Conservation (phyloP, 2,888 invertebrate species). For the Cynaeus angustus region DNA sequence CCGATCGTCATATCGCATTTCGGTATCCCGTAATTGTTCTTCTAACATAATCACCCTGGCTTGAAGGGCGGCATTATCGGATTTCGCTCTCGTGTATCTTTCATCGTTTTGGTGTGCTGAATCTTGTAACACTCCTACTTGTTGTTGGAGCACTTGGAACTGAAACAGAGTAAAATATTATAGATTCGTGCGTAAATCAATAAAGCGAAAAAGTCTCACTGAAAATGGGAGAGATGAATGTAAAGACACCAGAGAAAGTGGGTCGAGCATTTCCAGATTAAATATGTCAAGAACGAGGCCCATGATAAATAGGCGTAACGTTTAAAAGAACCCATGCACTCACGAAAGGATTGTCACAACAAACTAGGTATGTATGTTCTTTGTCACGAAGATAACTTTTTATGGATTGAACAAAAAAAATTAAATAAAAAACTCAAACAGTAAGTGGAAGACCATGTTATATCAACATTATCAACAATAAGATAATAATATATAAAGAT, state of each 20-base stretch:
- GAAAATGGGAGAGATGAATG: neutral
- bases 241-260: constrained; percentile 2
- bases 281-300: constrained; percentile 3
- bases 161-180: constrained; percentile 69
- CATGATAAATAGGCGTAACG: neutral
- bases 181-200: constrained; percentile 19
- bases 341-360: no score
- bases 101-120: constrained; percentile 91
- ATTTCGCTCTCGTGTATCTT: constrained; percentile 90
- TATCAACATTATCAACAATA: no score
- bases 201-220: neutral
- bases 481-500: no score
- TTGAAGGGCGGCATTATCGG: constrained; percentile 93
- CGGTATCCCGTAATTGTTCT: constrained; percentile 87
- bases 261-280: constrained; percentile 8
- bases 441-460: no score
- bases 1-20: constrained; percentile 73
- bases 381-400: no score
- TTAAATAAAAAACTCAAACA: no score
- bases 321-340: neutral
- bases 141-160: constrained; percentile 94
- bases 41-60: constrained; percentile 94
- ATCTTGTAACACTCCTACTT: constrained; percentile 91
- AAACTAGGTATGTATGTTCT: no score
- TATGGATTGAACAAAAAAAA: no score